Evolutionary conservation across 1,140 invertebrate species (phyloP).

Genomic region (Drosophila oshimai): DNA sequence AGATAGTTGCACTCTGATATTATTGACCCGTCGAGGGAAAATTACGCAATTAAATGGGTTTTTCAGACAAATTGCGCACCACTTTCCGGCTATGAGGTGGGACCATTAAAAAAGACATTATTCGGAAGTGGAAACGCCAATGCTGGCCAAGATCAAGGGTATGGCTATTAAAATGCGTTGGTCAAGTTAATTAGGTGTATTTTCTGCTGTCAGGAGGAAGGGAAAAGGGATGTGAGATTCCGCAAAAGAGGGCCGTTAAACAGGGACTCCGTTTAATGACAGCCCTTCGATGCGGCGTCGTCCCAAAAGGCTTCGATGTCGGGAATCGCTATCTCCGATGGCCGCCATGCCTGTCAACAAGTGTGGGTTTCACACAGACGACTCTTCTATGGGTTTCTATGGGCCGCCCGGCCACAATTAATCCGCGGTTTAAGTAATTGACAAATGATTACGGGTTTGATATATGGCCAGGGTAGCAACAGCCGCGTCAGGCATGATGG

Average conservation of each 20-base stretch:
- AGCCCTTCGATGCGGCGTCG: conserved; percentile 49
- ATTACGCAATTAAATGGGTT: conserved; percentile 9
- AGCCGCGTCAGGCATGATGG: conserved; percentile 7
- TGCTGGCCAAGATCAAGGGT: conserved; percentile 42
- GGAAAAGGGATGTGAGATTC: background rate
- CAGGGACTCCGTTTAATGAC: conserved; percentile 47
- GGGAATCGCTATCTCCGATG: conserved; percentile 56
- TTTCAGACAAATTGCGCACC: conserved; percentile 16
- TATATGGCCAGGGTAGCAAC: conserved; percentile 53
- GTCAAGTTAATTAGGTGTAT: conserved; percentile 29
- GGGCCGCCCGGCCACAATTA: conserved; percentile 57
- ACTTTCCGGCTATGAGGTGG: conserved; percentile 7
- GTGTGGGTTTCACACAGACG: conserved; percentile 7
- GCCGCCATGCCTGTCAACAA: conserved; percentile 50
- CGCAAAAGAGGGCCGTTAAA: conserved; percentile 13
- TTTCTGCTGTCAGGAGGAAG: background rate
- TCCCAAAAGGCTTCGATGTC: conserved; percentile 3
- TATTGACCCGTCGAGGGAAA: conserved; percentile 12
- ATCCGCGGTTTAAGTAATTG: conserved; percentile 78
- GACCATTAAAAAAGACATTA: conserved; percentile 32
- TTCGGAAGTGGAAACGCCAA: conserved; percentile 4
- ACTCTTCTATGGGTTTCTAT: background rate
- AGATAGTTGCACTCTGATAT: background rate
- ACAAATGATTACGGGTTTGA: conserved; percentile 75
- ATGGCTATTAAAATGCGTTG: conserved; percentile 26